These are phyloP conservation scores for Cinclus cinclus DNA, from an alignment of 2,113 vertebrate species.

Conservation along the genomic window DNA sequence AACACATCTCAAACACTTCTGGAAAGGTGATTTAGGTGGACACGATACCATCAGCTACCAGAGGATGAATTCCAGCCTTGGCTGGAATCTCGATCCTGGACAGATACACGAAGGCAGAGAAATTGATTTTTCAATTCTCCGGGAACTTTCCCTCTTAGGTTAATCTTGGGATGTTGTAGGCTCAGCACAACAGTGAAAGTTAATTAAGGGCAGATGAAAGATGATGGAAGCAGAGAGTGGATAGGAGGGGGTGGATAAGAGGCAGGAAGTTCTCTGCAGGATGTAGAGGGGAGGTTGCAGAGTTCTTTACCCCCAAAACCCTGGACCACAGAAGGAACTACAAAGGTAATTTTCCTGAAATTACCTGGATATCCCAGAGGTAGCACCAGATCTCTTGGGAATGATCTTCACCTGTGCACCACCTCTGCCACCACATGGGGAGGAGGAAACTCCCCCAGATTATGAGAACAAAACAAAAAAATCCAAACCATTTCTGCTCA, in stretches of 20 bases:
- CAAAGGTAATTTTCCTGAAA: background rate
- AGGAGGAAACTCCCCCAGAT: background rate
- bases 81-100: slow-evolving; percentile 3
- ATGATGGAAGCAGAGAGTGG: background rate
- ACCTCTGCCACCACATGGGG: accelerated
- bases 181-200: background rate
- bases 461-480: background rate
- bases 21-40: background rate
- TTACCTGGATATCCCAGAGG: background rate
- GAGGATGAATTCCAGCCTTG: slow-evolving; percentile 2
- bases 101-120: background rate
- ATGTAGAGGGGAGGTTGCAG: background rate
- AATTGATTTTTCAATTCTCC: slow-evolving; percentile 43
- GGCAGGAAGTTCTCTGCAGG: background rate
- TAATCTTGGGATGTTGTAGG: background rate
- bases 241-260: background rate
- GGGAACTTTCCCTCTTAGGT: background rate
- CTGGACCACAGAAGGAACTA: background rate
- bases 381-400: background rate
- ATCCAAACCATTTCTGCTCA: accelerated
- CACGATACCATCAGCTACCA: background rate
- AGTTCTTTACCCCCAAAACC: background rate
- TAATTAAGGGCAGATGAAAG: slow-evolving; percentile 46
- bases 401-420: background rate
- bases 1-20: background rate